Conservation (phyloP, 2,113 vertebrate genomes). For the Passer domesticus region DNA sequence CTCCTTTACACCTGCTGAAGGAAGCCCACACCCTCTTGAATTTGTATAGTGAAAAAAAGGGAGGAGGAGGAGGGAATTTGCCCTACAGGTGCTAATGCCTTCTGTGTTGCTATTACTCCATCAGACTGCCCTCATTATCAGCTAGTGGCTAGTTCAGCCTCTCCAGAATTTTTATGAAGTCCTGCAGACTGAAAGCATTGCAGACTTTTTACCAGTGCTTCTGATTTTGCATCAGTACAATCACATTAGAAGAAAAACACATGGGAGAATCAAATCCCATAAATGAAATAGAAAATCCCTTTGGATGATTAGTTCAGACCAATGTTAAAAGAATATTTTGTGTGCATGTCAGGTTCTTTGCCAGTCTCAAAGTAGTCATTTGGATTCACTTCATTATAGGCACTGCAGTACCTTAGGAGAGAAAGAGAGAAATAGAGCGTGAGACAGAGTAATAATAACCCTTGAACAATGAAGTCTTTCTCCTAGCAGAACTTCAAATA, state of each 20-base stretch:
- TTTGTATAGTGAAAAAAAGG: background rate
- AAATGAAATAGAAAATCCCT: constrained; percentile 60
- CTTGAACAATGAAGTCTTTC: constrained; percentile 59
- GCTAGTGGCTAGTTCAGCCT: background rate
- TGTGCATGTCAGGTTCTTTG: constrained; percentile 68
- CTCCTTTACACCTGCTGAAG: background rate
- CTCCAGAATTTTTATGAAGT: background rate
- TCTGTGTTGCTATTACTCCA: background rate
- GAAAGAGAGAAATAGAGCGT: constrained; percentile 49
- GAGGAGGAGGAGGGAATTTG: background rate
- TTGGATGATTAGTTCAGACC: constrained; percentile 56
- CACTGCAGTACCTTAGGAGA: constrained; percentile 56
- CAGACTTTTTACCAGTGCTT: background rate
- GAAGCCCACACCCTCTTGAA: background rate
- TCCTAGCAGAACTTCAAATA: constrained; percentile 59
- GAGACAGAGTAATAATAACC: constrained; percentile 69
- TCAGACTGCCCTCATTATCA: background rate
- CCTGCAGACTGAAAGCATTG: background rate
- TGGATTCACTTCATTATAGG: constrained; percentile 74
- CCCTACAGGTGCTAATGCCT: background rate
- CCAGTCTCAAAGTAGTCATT: constrained; percentile 68
- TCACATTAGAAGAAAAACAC: constrained; percentile 38
- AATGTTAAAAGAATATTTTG: constrained; percentile 68
- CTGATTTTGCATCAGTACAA: constrained; percentile 37
- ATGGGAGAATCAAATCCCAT: constrained; percentile 23